These are phyloP conservation scores for Myopa testacea DNA, from an alignment of 2,888 invertebrate species.

Conservation along the genomic window DNA sequence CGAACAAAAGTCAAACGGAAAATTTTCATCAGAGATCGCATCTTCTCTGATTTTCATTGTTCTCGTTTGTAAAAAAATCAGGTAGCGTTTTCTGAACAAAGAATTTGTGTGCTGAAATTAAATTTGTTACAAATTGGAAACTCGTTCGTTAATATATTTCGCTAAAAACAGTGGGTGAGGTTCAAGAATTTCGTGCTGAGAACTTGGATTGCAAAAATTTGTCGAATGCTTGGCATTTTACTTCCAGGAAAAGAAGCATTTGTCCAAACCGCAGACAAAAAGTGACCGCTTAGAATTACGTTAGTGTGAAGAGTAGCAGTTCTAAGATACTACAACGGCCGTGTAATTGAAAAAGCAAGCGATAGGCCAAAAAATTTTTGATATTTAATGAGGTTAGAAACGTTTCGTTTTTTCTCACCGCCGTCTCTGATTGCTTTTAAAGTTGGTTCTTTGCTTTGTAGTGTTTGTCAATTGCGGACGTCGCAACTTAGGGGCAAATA, in stretches of 20 bases:
- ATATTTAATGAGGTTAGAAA: slow-evolving; percentile 35
- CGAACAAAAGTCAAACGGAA: slow-evolving; percentile 28
- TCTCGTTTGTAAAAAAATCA: slow-evolving; percentile 2
- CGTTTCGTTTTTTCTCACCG: slow-evolving; percentile 24
- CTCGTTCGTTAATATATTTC: neutral
- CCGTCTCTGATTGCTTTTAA: neutral
- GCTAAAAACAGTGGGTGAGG: neutral
- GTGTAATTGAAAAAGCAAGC: slow-evolving; percentile 12
- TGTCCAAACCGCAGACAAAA: slow-evolving; percentile 10
- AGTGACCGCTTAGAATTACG: neutral
- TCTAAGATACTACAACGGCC: neutral
- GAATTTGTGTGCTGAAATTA: slow-evolving; percentile 8
- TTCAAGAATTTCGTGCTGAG: neutral
- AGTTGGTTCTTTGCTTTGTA: neutral
- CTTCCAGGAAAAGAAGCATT: slow-evolving; percentile 18
- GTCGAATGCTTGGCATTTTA: slow-evolving; percentile 20
- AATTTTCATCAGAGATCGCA: slow-evolving; percentile 8
- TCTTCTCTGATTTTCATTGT: neutral
- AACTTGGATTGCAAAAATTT: slow-evolving; percentile 12
- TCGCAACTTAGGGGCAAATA: slow-evolving; percentile 20
- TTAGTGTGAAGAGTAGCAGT: slow-evolving; percentile 28
- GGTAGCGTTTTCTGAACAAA: slow-evolving; percentile 23
- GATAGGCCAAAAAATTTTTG: slow-evolving; percentile 22
- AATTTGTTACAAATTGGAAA: slow-evolving; percentile 9
- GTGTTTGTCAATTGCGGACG: slow-evolving; percentile 29